Evolutionary conservation across 2,113 vertebrate genomes (phyloP).

Genomic region (Diadophis punctatus): DNA sequence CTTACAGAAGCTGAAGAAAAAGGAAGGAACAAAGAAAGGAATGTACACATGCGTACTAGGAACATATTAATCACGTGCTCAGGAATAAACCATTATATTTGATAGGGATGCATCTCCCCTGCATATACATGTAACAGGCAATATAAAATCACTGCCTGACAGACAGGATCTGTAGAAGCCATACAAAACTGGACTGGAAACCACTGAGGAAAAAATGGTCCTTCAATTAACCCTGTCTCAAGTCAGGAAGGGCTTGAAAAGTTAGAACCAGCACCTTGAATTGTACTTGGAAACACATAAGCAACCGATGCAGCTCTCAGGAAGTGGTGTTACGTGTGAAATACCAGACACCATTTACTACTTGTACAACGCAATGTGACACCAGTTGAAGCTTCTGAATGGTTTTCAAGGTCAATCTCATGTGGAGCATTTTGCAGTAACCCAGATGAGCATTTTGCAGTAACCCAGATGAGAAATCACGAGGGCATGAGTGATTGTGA

Average conservation of each 20-base stretch:
- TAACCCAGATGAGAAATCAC: neutral
- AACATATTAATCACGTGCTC: too few species aligned
- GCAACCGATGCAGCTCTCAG: neutral
- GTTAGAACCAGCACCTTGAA: neutral
- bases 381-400: neutral
- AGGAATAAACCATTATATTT: too few species aligned
- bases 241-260: neutral
- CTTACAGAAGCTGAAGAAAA: too few species aligned
- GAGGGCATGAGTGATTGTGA: neutral
- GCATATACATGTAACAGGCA: too few species aligned
- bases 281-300: neutral
- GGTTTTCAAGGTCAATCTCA: neutral
- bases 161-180: neutral
- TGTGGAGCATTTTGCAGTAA: neutral
- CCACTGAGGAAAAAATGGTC: neutral
- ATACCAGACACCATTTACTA: neutral
- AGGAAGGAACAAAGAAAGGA: too few species aligned
- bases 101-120: too few species aligned
- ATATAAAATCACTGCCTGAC: too few species aligned
- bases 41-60: too few species aligned
- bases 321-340: neutral
- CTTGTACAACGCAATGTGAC: neutral
- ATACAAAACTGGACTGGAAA: neutral
- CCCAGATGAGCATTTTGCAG: neutral
- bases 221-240: neutral